Percentiles rank a stretch among this genome's conserved stretches.
phyloP scores from a whole-genome alignment of 2,888 invertebrate genomes.

The Dynastes maya region DNA sequence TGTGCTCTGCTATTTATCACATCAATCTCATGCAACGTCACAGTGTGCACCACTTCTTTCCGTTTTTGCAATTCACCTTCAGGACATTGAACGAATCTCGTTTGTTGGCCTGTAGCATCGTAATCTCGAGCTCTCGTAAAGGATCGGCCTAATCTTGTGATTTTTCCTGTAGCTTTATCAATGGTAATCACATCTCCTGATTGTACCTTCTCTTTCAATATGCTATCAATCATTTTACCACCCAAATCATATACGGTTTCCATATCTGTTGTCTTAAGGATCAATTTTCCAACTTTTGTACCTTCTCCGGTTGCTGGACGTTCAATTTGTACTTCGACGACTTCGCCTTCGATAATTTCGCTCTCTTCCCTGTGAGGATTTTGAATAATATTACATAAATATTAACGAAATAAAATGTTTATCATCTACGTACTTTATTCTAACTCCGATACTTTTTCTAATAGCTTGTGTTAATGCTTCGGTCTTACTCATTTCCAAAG shows the following conservation, averaged over 20 bases:
- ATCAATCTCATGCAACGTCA: conserved; percentile 98
- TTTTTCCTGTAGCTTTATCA: conserved; percentile 92
- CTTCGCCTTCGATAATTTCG: conserved; percentile 99
- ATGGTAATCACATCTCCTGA: conserved; percentile 98
- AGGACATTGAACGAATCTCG: conserved; percentile 97
- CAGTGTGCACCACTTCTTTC: conserved; percentile 98
- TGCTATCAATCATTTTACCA: conserved; percentile 97
- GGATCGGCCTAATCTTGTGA: conserved; percentile 85
- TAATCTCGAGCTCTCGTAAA: conserved; percentile 98
- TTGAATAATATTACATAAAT: conserved; percentile 64
- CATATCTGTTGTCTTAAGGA: conserved; percentile 99
- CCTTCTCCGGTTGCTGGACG: conserved; percentile 93
- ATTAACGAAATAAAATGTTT: not conserved
- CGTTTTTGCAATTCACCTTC: conserved; percentile 99
- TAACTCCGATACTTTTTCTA: conserved; percentile 96
- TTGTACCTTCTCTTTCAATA: conserved; percentile 96
- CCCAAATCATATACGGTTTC: conserved; percentile 99
- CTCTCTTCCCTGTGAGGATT: conserved; percentile 87
- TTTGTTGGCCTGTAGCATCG: conserved; percentile 90
- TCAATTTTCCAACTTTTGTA: conserved; percentile 92
- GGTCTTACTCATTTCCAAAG: conserved; percentile 98
- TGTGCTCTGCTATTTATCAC: conserved; percentile 99
- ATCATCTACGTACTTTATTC: conserved; percentile 70
- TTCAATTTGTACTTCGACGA: conserved; percentile 97
- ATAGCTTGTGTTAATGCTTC: conserved; percentile 98